Evolutionary conservation across 2,797 vertebrate species (phyloP), one percentile per base, ranked within the genome.

Genomic region (Hipposideros larvatus): DNA sequence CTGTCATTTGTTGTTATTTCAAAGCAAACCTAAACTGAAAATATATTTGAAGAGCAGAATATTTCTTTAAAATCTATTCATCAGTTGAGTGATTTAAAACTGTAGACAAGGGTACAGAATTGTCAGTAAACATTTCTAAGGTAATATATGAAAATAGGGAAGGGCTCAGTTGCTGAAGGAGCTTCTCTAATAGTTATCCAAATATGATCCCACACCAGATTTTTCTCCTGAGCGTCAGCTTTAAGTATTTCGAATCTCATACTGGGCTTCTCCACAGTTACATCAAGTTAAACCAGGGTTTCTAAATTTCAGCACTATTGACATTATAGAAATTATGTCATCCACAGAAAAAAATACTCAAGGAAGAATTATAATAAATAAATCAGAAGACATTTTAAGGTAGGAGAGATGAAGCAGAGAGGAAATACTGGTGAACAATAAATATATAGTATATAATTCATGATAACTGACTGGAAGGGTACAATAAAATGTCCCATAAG

Each of bases 41-140:
- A 84, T 93, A 70, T 22, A 75, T 68, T 75, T 70, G 34, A 91
- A 28, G 19, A 57, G n/a, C 34, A 93, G 21, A 78, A 11, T 70
- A 48, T 43, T 77, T 95, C 31, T 55, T 95, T 53, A 92, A 93
- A 83, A 57, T 15, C 7, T 90, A 11, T 82, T 71, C 22, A 77
- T 61, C n/a, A n/a, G 1, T 4, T 59, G 22, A 43, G n/a, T 63
- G 66, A 89, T 80, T 94, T 85, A 51, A 68, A 28, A 41, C 43
- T 48, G 13, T 55, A 24, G 43, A 68, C 15, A n/a, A 48, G 10
- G 4, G 5, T 19, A 57, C 16, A 91, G 66, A 88, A 79, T 79
- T 63, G 16, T 79, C 55, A 73, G 41, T 48, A 84, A 59, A 79
- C 10, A 15, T 79, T 85, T 79, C 78, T 10, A 48, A 10, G 24